Conservation (phyloP, 2,113 vertebrate species). For the Merops nubicus region DNA sequence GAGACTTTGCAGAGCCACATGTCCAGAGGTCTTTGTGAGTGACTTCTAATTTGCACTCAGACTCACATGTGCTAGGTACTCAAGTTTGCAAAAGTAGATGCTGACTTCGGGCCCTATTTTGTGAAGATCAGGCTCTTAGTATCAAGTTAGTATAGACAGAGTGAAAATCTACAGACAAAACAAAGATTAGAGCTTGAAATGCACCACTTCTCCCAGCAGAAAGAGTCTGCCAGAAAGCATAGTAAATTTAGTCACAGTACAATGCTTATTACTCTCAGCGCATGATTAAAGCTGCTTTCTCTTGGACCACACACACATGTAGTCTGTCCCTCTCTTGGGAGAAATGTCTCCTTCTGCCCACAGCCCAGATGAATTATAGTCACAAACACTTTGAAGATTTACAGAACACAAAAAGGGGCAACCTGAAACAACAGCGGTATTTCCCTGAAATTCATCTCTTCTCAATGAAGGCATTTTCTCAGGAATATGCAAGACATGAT, state of each 20-base stretch:
- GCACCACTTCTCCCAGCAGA: constrained; percentile 23
- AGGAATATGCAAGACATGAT: background rate
- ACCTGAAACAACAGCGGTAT: constrained; percentile 40
- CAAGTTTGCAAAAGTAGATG: background rate
- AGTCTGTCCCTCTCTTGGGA: constrained; percentile 37
- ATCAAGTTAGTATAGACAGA: constrained; percentile 7
- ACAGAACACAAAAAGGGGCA: constrained; percentile 47
- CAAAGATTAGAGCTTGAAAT: constrained; percentile 56
- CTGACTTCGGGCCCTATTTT: constrained; percentile 18
- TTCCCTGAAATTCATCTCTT: constrained; percentile 34
- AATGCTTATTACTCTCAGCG: constrained; percentile 48
- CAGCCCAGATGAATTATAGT: constrained; percentile 37
- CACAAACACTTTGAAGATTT: constrained; percentile 61
- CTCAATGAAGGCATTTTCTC: constrained; percentile 45
- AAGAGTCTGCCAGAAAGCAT: constrained; percentile 31
- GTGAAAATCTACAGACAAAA: constrained; percentile 65
- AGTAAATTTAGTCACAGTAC: constrained; percentile 62
- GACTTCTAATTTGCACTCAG: background rate
- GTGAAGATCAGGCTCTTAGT: background rate
- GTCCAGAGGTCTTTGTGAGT: background rate
- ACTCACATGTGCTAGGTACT: background rate
- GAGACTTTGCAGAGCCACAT: background rate
- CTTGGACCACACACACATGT: constrained; percentile 64
- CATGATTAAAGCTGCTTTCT: constrained; percentile 59
- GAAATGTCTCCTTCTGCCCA: constrained; percentile 56